These are phyloP conservation scores for Drosophila meridionalis DNA, from an alignment of 2,888 invertebrate genomes.

Conservation along the genomic window DNA sequence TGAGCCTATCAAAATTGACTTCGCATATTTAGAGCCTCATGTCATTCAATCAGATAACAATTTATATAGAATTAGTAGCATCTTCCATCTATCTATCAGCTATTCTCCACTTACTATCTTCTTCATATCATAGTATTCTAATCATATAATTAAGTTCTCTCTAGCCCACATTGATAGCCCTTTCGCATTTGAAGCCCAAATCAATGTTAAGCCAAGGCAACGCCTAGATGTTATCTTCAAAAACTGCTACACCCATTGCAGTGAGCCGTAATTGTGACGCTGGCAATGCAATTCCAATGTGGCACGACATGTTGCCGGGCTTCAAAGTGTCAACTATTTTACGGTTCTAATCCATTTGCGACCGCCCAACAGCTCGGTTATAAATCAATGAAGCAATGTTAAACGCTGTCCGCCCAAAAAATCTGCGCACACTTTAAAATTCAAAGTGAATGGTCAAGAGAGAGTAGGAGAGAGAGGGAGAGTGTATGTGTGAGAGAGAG, in stretches of 20 bases:
- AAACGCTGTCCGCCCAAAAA: conserved; percentile 47
- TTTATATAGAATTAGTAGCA: too few relatives aligned
- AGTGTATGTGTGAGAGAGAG: not conserved
- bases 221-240: not conserved
- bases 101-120: too few relatives aligned
- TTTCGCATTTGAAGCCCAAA: not conserved
- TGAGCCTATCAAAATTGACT: too few relatives aligned
- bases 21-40: too few relatives aligned
- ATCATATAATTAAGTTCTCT: not conserved
- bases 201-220: not conserved
- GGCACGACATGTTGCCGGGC: conserved; percentile 20
- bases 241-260: not conserved
- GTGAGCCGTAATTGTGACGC: conserved; percentile 1
- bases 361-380: conserved; percentile 37
- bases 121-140: not conserved
- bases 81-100: too few relatives aligned
- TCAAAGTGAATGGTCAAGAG: conserved; percentile 57
- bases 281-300: conserved; percentile 2
- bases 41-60: too few relatives aligned
- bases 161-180: not conserved
- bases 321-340: conserved; percentile 56
- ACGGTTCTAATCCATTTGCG: conserved; percentile 66
- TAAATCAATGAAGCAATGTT: conserved; percentile 60
- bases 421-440: conserved; percentile 60
- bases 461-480: not conserved